Percentiles rank a stretch among this genome's conserved stretches.
Conservation (phyloP, 1,140 invertebrate species). For the Drosophila insularis region DNA sequence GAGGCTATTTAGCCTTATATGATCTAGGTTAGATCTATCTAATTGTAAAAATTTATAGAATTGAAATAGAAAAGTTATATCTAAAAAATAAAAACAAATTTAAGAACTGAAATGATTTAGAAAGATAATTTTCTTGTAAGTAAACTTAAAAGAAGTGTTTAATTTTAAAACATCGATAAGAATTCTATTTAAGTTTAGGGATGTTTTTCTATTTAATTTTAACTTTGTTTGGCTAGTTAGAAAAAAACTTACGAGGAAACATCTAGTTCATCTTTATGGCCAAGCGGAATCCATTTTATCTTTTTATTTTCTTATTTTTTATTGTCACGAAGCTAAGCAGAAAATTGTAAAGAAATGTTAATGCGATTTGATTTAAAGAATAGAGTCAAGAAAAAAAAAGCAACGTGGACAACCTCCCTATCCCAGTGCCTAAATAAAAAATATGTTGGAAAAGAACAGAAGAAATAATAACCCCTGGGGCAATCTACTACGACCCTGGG, state of each 20-base stretch:
- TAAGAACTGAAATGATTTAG: too few relatives aligned
- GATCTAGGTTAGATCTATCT: too few relatives aligned
- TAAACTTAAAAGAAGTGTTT: too few relatives aligned
- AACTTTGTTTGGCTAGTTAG: too few relatives aligned
- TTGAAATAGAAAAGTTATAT: too few relatives aligned
- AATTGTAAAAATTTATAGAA: too few relatives aligned
- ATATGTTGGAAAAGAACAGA: background rate
- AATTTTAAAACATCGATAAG: too few relatives aligned
- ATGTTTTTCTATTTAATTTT: background rate
- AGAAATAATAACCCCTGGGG: conserved; percentile 31
- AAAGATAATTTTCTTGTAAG: too few relatives aligned
- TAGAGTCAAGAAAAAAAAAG: conserved; percentile 40
- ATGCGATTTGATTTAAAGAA: conserved; percentile 81
- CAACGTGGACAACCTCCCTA: conserved; percentile 6
- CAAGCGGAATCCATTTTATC: background rate
- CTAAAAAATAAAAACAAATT: too few relatives aligned
- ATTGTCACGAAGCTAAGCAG: conserved; percentile 73
- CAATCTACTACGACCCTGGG: conserved; percentile 46
- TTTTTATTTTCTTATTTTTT: conserved; percentile 19
- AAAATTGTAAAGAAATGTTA: conserved; percentile 81
- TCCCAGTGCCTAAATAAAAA: conserved; percentile 10
- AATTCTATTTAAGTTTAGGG: too few relatives aligned
- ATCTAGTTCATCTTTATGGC: background rate
- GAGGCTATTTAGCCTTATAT: too few relatives aligned
- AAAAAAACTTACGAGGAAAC: background rate